These are phyloP conservation scores for Phania funesta DNA, from an alignment of 2,888 invertebrate species.

Conservation along the genomic window DNA sequence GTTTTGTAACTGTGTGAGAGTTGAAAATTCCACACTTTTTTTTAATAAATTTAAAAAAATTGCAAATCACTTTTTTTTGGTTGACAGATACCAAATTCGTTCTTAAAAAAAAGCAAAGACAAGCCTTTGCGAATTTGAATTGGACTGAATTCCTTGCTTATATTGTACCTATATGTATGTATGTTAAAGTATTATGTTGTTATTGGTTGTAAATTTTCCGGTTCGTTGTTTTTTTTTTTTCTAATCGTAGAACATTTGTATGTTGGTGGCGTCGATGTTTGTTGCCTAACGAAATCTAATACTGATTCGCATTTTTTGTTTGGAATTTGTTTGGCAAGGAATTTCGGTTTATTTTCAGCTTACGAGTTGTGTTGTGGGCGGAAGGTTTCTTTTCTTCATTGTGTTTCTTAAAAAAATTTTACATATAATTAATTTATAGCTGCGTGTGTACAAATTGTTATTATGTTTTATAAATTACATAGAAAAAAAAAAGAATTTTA, in stretches of 20 bases:
- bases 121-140: slow-evolving; percentile 47
- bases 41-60: slow-evolving; percentile 43
- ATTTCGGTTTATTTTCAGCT: slow-evolving; percentile 44
- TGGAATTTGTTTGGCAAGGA: slow-evolving; percentile 12
- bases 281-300: slow-evolving; percentile 37
- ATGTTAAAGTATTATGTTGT: slow-evolving; percentile 39
- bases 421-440: slow-evolving; percentile 45
- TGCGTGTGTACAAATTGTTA: slow-evolving; percentile 50
- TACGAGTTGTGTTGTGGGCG: slow-evolving; percentile 45
- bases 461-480: slow-evolving; percentile 30
- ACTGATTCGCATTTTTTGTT: neutral
- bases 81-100: slow-evolving; percentile 2
- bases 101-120: slow-evolving; percentile 31
- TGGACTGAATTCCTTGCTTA: slow-evolving; percentile 56
- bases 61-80: slow-evolving; percentile 33
- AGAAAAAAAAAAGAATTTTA: slow-evolving; percentile 24
- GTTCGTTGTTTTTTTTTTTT: slow-evolving; percentile 37
- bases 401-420: neutral
- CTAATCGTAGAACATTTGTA: slow-evolving; percentile 18
- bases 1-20: slow-evolving; percentile 25
- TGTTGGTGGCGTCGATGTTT: slow-evolving; percentile 44
- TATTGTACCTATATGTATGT: slow-evolving; percentile 34
- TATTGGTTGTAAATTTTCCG: slow-evolving; percentile 58
- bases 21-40: slow-evolving; percentile 31
- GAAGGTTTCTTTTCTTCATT: slow-evolving; percentile 13